Evolutionary conservation across 2,888 invertebrate species (phyloP).

Genomic region (Heliconius hortense): DNA sequence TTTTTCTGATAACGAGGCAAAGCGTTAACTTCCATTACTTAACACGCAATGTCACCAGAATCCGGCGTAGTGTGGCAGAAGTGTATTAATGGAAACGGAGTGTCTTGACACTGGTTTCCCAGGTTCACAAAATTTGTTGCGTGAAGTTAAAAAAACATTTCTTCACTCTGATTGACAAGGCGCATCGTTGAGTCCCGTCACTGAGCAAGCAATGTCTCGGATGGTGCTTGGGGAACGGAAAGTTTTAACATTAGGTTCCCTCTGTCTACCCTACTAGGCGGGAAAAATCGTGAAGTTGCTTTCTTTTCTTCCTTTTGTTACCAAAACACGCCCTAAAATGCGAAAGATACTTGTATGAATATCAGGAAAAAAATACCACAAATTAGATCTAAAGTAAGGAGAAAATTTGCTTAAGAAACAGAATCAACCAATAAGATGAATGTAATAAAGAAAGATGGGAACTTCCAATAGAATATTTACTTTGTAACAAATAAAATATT

Average conservation of each 20-base stretch:
- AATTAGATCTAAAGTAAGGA: neutral
- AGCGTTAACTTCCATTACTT: too few species aligned
- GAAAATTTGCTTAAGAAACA: neutral
- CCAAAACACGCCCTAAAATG: neutral
- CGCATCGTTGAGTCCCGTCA: too few species aligned
- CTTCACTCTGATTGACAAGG: too few species aligned
- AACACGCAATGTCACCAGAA: too few species aligned
- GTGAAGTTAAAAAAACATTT: too few species aligned
- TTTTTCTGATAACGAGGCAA: too few species aligned
- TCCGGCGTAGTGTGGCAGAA: too few species aligned
- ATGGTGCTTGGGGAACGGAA: neutral
- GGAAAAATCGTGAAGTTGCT: neutral
- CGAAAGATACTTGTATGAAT: neutral
- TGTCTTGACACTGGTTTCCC: too few species aligned
- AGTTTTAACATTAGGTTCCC: neutral
- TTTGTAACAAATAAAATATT: constrained; percentile 30
- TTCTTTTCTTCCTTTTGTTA: neutral
- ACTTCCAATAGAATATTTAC: constrained; percentile 21
- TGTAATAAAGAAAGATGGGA: constrained; percentile 7
- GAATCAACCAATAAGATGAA: neutral
- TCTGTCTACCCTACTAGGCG: neutral
- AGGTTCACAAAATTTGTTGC: too few species aligned
- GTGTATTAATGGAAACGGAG: too few species aligned
- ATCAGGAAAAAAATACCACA: neutral
- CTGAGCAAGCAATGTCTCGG: neutral